Base-by-base conservation (phyloP, 2,113 vertebrate genomes). In the Henicopernis longicauda region DNA sequence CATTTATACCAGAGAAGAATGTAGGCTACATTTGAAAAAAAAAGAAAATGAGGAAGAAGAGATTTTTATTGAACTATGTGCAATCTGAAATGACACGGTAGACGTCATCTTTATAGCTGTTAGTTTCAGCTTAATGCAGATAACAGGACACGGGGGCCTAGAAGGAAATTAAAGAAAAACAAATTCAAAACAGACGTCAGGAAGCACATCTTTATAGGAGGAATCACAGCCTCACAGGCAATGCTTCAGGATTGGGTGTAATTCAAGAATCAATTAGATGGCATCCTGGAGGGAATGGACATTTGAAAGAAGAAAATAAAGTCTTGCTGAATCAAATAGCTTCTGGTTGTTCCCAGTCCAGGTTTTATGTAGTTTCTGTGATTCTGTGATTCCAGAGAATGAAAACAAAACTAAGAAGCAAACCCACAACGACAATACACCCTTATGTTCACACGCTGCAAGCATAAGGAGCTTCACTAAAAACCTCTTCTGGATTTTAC, bases 391-490 rank as follows among this genome's bases (percentile, higher is more conserved):
- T 62, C n/a, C 58, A 44, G 40, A 15, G 62, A 54, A 65, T 3
- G 45, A 49, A 81, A 89, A 42, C 26, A 80, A 31, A 58, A 45
- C 13, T 27, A 13, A 74, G 70, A 4, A 49, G 62, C 38, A 16
- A 29, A 11, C 26, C 57, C 47, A 7, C 19, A 1, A 13, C 36
- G 7, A 13, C 54, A 13, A 13, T 3, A 20, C 10, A 34, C 10
- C 29, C 38, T 38, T 6, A 0, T 0, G 3, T 1, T 7, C 57
- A 5, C 1, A 11, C 7, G 45, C 67, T 40, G 59, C 47, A 3
- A 21, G 50, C 29, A 6, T 0, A 9, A 21, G 27, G 36, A 45
- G n/a, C 4, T 10, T 16, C 78, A 3, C 23, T 7, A 6, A 10
- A 25, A 6, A 10, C n/a, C 11, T 13, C 69, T 42, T 16, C 63